Evolutionary conservation across 2,113 vertebrate species (phyloP).

Genomic region (Laterallus jamaicensis): DNA sequence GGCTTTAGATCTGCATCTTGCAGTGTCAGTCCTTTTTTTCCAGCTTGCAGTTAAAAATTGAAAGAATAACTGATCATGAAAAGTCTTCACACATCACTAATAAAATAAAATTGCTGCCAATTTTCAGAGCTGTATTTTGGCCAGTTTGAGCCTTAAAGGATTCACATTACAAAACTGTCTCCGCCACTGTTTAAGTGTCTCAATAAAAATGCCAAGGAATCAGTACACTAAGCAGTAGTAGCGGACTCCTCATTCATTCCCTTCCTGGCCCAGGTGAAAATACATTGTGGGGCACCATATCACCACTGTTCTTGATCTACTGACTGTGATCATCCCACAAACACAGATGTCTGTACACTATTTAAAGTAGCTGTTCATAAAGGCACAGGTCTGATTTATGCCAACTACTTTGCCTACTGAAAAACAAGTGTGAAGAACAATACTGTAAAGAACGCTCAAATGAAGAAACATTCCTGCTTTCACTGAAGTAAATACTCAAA

Average conservation of each 20-base stretch:
- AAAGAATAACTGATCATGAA: neutral
- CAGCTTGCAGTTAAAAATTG: neutral
- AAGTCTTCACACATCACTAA: neutral
- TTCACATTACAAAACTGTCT: neutral
- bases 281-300: neutral
- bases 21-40: neutral
- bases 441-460: neutral
- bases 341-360: neutral
- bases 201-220: neutral
- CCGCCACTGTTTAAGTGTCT: neutral
- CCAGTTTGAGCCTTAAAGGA: neutral
- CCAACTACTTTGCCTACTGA: neutral
- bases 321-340: neutral
- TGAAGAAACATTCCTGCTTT: neutral
- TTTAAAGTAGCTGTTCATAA: neutral
- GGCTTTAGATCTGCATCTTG: neutral
- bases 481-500: neutral
- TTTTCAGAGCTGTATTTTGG: neutral
- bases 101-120: neutral
- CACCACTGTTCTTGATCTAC: neutral
- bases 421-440: neutral
- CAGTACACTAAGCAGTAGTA: neutral
- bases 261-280: neutral
- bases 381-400: neutral
- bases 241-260: neutral